Conservation (phyloP, 1,140 invertebrate species). For the Heliconius congener region DNA sequence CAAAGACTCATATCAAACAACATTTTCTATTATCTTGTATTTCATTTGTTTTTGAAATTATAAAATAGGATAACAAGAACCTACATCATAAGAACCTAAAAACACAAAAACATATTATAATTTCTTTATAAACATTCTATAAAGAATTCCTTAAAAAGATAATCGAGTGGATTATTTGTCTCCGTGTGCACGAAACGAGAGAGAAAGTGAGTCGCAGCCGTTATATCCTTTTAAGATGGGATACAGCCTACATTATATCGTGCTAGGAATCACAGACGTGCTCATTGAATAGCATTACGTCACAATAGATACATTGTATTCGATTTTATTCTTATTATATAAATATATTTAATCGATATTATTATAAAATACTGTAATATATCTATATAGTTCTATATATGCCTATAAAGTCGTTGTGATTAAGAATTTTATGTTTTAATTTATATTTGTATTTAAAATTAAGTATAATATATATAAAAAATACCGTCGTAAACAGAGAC, state of each 20-base stretch:
- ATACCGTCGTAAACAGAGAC: too few relatives aligned
- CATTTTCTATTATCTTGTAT: too few relatives aligned
- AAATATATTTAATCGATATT: constrained; percentile 4
- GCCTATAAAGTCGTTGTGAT: too few relatives aligned
- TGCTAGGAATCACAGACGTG: constrained; percentile 29
- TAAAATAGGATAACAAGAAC: too few relatives aligned
- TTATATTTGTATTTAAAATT: neutral
- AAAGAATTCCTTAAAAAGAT: neutral
- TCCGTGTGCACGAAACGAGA: constrained; percentile 19
- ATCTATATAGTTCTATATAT: neutral
- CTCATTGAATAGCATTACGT: constrained; percentile 41
- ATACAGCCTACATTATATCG: constrained; percentile 36
- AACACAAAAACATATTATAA: neutral
- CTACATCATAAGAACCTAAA: too few relatives aligned
- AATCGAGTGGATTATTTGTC: neutral
- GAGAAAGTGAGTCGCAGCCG: constrained; percentile 46
- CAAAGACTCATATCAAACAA: too few relatives aligned
- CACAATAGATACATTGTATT: constrained; percentile 41
- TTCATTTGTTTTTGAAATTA: too few relatives aligned
- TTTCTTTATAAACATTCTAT: neutral
- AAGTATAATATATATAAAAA: neutral
- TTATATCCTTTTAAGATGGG: constrained; percentile 48
- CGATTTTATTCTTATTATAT: constrained; percentile 23
- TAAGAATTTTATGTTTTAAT: too few relatives aligned
- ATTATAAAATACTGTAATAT: neutral